Evolutionary conservation across 2,888 invertebrate genomes (phyloP), one percentile per base, ranked within the genome.

Genomic region (Plemyria rubiginata): DNA sequence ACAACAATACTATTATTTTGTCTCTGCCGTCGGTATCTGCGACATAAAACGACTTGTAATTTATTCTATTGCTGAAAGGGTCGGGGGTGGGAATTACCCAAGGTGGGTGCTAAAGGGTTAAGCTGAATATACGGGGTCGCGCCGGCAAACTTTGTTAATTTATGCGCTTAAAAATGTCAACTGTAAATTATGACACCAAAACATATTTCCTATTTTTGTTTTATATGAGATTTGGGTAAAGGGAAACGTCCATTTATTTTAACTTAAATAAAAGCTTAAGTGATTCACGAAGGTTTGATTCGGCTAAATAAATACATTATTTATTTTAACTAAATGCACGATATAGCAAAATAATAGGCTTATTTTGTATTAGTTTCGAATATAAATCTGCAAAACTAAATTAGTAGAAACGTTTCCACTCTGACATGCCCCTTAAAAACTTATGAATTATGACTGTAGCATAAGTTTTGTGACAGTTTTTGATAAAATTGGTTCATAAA

Each of bases 21-120:
- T 51, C 59, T 63, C 48, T 63, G 46, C 51, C 52, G 52, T 64
- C 86, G 87, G 88, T 92, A 92, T 92, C 90, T 86, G 85, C 88
- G 88, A 90, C 92, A 91, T 91, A 92, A 92, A 92, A 90, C 88
- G 92, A 88, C 86, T 85, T 89, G 91, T 92, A 92, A 92, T 92
- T 92, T 92, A 92, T 92, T 92, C 92, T 92, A 92, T 91, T 92
- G 91, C 92, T 91, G 92, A 92, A 92, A 92, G 92, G 92, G 92
- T 92, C 82, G 89, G 87, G 90, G 92, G 92, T 90, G 92, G 92
- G 92, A 90, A 91, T 92, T 92, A 91, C 92, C 91, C 90, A 90
- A 92, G 92, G 92, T 92, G 92, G 92, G 92, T 91, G 92, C 88
- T 92, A 92, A 92, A 92, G 92, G 92, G 92, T 92, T 92, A 92